A percentile compares a stretch with the other conserved stretches of the same genome.
Conservation (phyloP, 2,113 vertebrate species). For the Nymphicus hollandicus region DNA sequence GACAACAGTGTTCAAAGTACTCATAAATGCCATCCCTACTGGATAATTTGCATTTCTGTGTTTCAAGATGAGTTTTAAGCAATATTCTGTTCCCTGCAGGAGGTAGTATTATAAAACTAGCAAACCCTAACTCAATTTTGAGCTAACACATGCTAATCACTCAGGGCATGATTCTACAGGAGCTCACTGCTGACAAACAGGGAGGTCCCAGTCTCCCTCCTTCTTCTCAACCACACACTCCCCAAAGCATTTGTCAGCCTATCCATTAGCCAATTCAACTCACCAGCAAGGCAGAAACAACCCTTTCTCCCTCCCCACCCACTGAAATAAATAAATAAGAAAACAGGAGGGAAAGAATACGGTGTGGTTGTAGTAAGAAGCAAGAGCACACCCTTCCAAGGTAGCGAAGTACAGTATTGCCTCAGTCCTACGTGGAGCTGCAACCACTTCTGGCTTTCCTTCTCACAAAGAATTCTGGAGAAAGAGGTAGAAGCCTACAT, state of each 20-base stretch:
- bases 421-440: background rate
- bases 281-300: conserved; percentile 9
- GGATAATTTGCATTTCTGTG: background rate
- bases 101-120: background rate
- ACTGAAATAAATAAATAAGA: background rate
- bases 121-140: background rate
- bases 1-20: background rate
- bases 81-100: background rate
- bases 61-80: background rate
- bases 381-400: background rate
- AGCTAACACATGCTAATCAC: background rate
- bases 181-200: conserved; percentile 49
- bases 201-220: conserved; percentile 18
- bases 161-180: background rate
- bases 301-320: background rate
- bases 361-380: background rate
- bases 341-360: background rate
- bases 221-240: conserved; percentile 19
- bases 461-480: background rate
- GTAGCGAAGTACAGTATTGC: background rate
- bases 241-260: conserved; percentile 30
- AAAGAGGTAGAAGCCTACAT: background rate
- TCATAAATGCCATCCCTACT: background rate
- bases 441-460: background rate
- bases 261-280: background rate